phyloP scores from a whole-genome alignment of 1,140 invertebrate genomes.

The Trichonephila clavipes region DNA sequence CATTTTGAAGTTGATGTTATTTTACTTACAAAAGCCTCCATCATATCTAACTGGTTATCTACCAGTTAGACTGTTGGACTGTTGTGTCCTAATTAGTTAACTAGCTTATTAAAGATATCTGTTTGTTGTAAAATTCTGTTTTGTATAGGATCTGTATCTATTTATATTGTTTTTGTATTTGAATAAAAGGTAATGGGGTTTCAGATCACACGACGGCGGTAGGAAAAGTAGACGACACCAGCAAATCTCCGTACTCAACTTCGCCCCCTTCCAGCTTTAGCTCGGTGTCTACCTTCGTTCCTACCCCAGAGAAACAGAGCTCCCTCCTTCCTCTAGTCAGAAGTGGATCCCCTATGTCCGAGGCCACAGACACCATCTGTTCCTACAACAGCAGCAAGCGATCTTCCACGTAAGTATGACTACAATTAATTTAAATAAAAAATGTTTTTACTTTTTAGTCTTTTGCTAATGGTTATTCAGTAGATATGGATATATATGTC shows the following conservation, averaged over 20 bases:
- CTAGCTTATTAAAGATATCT: too few species aligned
- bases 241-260: constrained; percentile 71
- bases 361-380: constrained; percentile 72
- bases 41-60: too few species aligned
- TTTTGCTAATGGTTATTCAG: too few species aligned
- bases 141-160: too few species aligned
- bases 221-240: constrained; percentile 43
- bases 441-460: too few species aligned
- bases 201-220: constrained; percentile 69
- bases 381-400: constrained; percentile 75
- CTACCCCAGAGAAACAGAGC: constrained; percentile 67
- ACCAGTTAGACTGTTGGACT: too few species aligned
- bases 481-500: too few species aligned
- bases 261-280: constrained; percentile 69
- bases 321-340: constrained; percentile 67
- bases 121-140: too few species aligned
- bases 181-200: neutral
- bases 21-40: too few species aligned
- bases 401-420: constrained; percentile 67
- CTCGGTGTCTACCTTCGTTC: constrained; percentile 72
- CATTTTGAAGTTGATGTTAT: too few species aligned
- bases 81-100: too few species aligned
- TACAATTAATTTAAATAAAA: neutral
- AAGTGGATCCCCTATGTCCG: constrained; percentile 70
- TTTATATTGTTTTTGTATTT: too few species aligned